A percentile compares a stretch with the other conserved stretches of the same genome.
These are phyloP conservation scores for Morinoia aosen DNA, from an alignment of 2,888 invertebrate genomes.

Conservation along the genomic window DNA sequence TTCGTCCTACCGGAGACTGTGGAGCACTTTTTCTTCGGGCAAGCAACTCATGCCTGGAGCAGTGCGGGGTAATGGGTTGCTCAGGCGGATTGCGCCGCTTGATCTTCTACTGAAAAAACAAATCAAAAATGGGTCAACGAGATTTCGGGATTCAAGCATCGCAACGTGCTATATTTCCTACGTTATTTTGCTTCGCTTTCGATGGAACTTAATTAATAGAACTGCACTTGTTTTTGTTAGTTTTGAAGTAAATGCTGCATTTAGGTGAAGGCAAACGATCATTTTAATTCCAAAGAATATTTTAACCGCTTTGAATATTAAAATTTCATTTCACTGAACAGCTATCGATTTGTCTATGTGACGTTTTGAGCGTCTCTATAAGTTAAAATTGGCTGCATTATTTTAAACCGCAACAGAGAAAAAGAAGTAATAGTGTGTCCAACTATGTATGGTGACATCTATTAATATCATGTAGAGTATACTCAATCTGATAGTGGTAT, in stretches of 20 bases:
- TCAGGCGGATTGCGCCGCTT: background rate
- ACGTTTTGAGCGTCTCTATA: no score
- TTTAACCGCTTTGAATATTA: background rate
- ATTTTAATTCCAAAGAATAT: background rate
- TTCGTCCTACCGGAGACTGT: slow-evolving; percentile 2
- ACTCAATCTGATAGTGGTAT: no score
- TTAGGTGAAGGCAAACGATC: background rate
- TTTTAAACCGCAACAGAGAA: no score
- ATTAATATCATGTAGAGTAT: no score
- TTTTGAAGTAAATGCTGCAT: background rate
- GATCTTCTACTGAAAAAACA: background rate
- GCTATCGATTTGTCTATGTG: no score
- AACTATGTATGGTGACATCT: no score
- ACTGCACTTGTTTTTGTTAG: background rate
- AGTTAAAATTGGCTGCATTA: no score
- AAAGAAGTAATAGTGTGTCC: no score
- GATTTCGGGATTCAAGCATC: background rate
- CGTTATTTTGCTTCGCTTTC: background rate
- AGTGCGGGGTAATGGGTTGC: background rate
- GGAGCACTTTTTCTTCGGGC: background rate
- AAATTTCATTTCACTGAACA: no score
- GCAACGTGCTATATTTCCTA: background rate
- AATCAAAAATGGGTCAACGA: background rate
- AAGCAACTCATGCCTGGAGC: background rate
- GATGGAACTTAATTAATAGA: background rate